phyloP scores from a whole-genome alignment of 2,888 invertebrate species.

The Sycophila texana region DNA sequence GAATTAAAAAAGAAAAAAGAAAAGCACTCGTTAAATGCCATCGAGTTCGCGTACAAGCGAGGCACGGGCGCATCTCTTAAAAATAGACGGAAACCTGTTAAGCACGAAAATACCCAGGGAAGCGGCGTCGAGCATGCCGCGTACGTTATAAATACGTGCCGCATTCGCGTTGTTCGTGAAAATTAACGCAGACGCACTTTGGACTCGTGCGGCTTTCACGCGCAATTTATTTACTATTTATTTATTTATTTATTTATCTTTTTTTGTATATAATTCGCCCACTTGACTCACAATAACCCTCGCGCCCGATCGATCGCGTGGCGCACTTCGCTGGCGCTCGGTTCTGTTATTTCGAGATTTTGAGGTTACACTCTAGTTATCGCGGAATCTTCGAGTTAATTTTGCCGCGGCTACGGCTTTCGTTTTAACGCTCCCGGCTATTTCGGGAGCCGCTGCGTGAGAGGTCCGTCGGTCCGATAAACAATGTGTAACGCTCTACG shows the following conservation, averaged over 20 bases:
- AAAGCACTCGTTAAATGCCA: neutral
- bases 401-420: slow-evolving; percentile 27
- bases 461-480: neutral
- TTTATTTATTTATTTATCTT: neutral
- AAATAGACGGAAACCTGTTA: slow-evolving; percentile 53
- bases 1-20: neutral
- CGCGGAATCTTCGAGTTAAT: slow-evolving; percentile 38
- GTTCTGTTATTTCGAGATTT: slow-evolving; percentile 49
- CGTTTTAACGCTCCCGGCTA: slow-evolving; percentile 5
- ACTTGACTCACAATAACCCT: neutral
- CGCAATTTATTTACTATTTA: too few relatives aligned
- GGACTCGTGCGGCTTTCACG: neutral
- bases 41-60: slow-evolving; percentile 1
- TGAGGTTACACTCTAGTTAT: slow-evolving; percentile 48
- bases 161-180: slow-evolving; percentile 32
- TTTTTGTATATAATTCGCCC: neutral
- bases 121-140: slow-evolving; percentile 29
- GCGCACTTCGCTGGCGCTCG: slow-evolving; percentile 17
- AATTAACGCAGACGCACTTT: slow-evolving; percentile 18
- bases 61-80: slow-evolving; percentile 37
- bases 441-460: neutral
- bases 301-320: slow-evolving; percentile 8
- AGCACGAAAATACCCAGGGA: slow-evolving; percentile 49
- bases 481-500: neutral
- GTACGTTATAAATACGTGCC: slow-evolving; percentile 45